Evolutionary conservation across 2,888 invertebrate genomes (phyloP).

Genomic region (Fissipunctia ypsillon): DNA sequence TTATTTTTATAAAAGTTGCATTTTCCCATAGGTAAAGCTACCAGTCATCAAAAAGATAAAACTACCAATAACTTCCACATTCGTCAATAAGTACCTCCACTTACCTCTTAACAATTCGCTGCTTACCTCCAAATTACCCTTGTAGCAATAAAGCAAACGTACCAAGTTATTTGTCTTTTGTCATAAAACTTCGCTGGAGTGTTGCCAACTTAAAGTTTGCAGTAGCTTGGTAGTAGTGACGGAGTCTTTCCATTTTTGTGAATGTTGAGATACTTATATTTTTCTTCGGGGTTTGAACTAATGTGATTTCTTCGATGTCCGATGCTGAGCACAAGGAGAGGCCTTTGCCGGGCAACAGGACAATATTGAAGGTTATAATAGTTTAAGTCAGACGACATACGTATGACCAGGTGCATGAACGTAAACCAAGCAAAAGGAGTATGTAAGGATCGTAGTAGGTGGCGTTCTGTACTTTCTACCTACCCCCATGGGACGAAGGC

Average conservation of each 20-base stretch:
- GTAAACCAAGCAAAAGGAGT: too few relatives aligned
- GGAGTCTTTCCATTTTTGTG: neutral
- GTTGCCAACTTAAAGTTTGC: slow-evolving; percentile 50
- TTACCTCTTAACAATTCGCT: slow-evolving; percentile 33
- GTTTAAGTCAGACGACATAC: too few relatives aligned
- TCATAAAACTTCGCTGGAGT: slow-evolving; percentile 41
- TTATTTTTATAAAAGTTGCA: neutral
- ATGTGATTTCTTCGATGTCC: neutral
- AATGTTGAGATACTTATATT: neutral
- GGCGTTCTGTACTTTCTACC: too few relatives aligned
- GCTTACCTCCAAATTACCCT: slow-evolving; percentile 36
- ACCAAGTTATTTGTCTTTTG: slow-evolving; percentile 32
- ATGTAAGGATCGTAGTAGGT: too few relatives aligned
- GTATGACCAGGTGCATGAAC: too few relatives aligned
- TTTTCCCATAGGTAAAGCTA: neutral
- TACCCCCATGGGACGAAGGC: too few relatives aligned
- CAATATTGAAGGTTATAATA: neutral
- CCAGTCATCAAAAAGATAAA: neutral
- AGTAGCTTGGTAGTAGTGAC: slow-evolving; percentile 7
- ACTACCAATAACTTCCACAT: slow-evolving; percentile 1
- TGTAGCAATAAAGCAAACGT: slow-evolving; percentile 49
- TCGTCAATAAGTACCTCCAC: neutral
- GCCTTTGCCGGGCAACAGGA: too few relatives aligned
- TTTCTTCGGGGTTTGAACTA: neutral
- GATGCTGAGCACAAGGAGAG: too few relatives aligned